Evolutionary conservation across 37 sponge, comb jelly and placozoan genomes (phyloP).

Genomic region (Bolinopsis microptera): DNA sequence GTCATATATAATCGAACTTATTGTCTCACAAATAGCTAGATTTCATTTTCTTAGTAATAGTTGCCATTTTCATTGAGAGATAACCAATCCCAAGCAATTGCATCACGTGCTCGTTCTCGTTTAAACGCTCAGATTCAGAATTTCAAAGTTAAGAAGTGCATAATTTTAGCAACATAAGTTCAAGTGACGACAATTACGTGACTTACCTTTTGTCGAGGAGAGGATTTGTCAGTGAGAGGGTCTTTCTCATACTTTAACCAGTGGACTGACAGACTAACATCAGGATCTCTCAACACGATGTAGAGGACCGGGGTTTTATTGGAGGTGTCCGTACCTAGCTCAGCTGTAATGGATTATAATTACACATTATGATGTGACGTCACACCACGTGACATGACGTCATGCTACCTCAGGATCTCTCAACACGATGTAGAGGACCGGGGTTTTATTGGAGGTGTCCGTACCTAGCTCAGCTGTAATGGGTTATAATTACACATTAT

Average conservation of each 20-base stretch:
- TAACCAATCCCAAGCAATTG: too few relatives aligned
- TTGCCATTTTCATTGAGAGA: too few relatives aligned
- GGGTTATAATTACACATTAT: neutral
- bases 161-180: too few relatives aligned
- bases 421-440: conserved; percentile 28
- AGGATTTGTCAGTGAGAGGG: neutral
- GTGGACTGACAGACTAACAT: conserved; percentile 23
- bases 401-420: conserved; percentile 51
- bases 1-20: too few relatives aligned
- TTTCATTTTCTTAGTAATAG: too few relatives aligned
- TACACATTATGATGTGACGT: neutral
- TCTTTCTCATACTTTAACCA: conserved; percentile 58
- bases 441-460: neutral
- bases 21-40: too few relatives aligned
- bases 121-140: too few relatives aligned
- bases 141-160: too few relatives aligned
- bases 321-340: neutral
- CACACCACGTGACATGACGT: neutral
- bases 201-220: conserved; percentile 47
- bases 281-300: conserved; percentile 42
- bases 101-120: too few relatives aligned
- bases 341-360: neutral
- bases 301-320: conserved; percentile 13
- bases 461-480: neutral
- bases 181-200: too few relatives aligned